phyloP scores from a whole-genome alignment of 2,113 vertebrate genomes.

The Gopherus flavomarginatus region DNA sequence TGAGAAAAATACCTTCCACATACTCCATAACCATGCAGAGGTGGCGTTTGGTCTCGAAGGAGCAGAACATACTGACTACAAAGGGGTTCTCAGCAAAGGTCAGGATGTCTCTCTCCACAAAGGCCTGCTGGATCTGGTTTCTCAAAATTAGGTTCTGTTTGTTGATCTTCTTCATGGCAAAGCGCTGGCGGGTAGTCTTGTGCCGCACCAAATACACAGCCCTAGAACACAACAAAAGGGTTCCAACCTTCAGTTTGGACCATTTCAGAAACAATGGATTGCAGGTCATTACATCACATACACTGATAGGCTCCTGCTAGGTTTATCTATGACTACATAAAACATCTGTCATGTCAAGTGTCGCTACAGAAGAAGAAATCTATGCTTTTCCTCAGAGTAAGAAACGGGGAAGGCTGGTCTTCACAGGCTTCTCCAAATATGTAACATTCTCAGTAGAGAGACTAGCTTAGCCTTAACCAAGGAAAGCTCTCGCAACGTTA shows the following conservation, averaged over 20 bases:
- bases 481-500: not conserved
- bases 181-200: conserved; percentile 93
- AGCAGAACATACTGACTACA: conserved; percentile 99
- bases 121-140: conserved; percentile 98
- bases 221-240: conserved; percentile 69
- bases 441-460: not conserved
- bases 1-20: conserved; percentile 88
- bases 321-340: not conserved
- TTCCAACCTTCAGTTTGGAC: not conserved
- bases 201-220: conserved; percentile 95
- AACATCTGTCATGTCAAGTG: not conserved
- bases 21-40: conserved; percentile 99
- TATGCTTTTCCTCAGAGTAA: not conserved
- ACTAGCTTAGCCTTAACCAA: not conserved
- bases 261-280: not conserved
- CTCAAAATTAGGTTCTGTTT: conserved; percentile 97
- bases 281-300: not conserved
- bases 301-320: not conserved
- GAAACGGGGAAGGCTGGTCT: not conserved
- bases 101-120: conserved; percentile 96
- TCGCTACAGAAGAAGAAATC: not conserved
- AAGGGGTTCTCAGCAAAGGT: conserved; percentile 98
- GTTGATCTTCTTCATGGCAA: conserved; percentile 99
- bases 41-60: conserved; percentile 95
- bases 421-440: not conserved